A percentile compares a stretch with the other conserved stretches of the same genome.
Evolutionary conservation across 1,140 invertebrate genomes (phyloP).

Genomic region (Anastatus disparis): DNA sequence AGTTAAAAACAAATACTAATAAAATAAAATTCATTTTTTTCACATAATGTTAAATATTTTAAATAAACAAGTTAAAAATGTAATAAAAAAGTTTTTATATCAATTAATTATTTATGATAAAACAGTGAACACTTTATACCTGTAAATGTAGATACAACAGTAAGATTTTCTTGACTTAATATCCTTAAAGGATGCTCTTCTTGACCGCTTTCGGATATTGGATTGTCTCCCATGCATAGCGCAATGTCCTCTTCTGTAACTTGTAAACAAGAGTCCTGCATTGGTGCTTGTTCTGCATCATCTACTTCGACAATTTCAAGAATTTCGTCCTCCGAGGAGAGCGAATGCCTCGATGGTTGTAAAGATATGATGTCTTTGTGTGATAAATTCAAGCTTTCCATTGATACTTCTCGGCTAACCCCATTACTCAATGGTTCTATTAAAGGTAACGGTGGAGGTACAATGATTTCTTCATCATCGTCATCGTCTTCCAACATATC

Average conservation of each 20-base stretch:
- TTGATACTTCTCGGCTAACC: conserved; percentile 78
- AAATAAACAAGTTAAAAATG: no score
- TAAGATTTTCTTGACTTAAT: conserved; percentile 89
- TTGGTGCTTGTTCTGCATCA: conserved; percentile 83
- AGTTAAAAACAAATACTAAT: no score
- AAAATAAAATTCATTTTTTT: no score
- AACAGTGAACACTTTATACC: conserved; percentile 56
- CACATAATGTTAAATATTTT: no score
- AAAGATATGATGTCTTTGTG: conserved; percentile 58
- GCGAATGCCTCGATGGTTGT: conserved; percentile 57
- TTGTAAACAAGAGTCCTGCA: conserved; percentile 84
- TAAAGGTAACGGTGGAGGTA: conserved; percentile 79
- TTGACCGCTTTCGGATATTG: conserved; percentile 76
- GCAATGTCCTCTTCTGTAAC: conserved; percentile 93
- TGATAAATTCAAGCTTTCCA: conserved; percentile 77
- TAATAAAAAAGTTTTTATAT: no score
- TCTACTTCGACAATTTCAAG: conserved; percentile 85
- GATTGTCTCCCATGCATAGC: conserved; percentile 85
- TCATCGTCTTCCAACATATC: conserved; percentile 67
- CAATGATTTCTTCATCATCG: conserved; percentile 79
- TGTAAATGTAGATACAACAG: conserved; percentile 87
- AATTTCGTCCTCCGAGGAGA: conserved; percentile 74
- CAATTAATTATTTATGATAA: not conserved
- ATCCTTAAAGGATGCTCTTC: conserved; percentile 86
- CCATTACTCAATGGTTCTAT: conserved; percentile 76